These are phyloP conservation scores for Trisateles emortualis DNA, from an alignment of 2,888 invertebrate species.

Conservation along the genomic window DNA sequence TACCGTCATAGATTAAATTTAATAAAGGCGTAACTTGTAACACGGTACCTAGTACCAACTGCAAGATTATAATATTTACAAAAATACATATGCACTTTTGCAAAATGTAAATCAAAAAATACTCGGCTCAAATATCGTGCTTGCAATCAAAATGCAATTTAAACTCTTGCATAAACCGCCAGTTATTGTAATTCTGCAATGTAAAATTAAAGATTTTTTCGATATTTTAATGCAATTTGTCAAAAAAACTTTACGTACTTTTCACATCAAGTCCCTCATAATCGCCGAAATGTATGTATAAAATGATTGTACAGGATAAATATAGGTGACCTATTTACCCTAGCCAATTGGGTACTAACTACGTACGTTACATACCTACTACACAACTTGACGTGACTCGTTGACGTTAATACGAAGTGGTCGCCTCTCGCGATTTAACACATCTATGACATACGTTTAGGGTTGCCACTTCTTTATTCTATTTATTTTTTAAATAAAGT, in stretches of 20 bases:
- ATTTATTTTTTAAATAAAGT: too few species aligned
- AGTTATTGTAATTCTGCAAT: too few species aligned
- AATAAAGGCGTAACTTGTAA: too few species aligned
- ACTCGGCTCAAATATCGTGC: neutral
- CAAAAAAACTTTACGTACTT: slow-evolving; percentile 3
- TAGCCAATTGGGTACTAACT: neutral
- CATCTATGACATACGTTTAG: slow-evolving; percentile 25
- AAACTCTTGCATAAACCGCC: neutral
- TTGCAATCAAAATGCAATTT: slow-evolving; percentile 1
- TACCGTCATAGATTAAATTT: too few species aligned
- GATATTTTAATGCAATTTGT: slow-evolving; percentile 3
- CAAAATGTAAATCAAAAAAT: neutral
- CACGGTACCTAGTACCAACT: neutral
- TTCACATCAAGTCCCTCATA: neutral
- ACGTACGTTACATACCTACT: slow-evolving; percentile 8
- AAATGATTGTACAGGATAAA: slow-evolving; percentile 5
- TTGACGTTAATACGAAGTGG: slow-evolving; percentile 20
- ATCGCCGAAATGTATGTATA: slow-evolving; percentile 1
- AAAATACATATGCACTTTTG: neutral
- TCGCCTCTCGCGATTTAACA: slow-evolving; percentile 43
- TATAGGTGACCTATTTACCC: slow-evolving; percentile 31
- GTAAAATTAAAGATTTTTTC: too few species aligned
- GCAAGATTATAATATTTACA: neutral
- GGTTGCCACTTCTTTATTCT: neutral
- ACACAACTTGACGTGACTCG: slow-evolving; percentile 25